Conservation (phyloP, 2,797 vertebrate species). For the Amblyraja radiata region DNA sequence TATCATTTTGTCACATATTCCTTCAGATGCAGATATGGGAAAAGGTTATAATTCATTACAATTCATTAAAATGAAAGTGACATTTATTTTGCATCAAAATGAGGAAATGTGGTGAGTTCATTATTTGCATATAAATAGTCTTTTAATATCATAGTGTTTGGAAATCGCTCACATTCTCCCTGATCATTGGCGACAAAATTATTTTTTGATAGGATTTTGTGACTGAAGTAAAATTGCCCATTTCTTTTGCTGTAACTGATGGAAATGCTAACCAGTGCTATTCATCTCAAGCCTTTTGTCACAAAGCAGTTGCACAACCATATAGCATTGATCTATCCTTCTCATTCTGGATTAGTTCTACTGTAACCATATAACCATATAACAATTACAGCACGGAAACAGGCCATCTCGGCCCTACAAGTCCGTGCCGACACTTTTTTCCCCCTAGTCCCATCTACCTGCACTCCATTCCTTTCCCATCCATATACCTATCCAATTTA, state of each 20-base stretch:
- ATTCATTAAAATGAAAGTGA: slow-evolving; percentile 66
- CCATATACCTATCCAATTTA: too few species aligned
- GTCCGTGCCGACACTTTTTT: too few species aligned
- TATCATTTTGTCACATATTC: neutral
- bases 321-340: too few species aligned
- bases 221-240: slow-evolving; percentile 64
- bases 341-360: too few species aligned
- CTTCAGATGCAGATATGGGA: slow-evolving; percentile 43
- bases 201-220: slow-evolving; percentile 76
- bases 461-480: too few species aligned
- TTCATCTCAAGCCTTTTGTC: slow-evolving; percentile 69
- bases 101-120: slow-evolving; percentile 51
- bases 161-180: slow-evolving; percentile 64
- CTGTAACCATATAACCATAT: too few species aligned
- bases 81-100: slow-evolving; percentile 65
- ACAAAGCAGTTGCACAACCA: slow-evolving; percentile 77
- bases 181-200: slow-evolving; percentile 71
- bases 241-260: slow-evolving; percentile 64
- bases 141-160: slow-evolving; percentile 63
- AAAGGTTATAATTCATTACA: slow-evolving; percentile 59
- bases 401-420: too few species aligned
- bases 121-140: slow-evolving; percentile 78
- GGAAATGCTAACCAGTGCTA: slow-evolving; percentile 63
- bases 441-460: too few species aligned
- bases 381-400: too few species aligned